Conservation (phyloP, 2,797 vertebrate genomes). For the Eulemur mongoz region DNA sequence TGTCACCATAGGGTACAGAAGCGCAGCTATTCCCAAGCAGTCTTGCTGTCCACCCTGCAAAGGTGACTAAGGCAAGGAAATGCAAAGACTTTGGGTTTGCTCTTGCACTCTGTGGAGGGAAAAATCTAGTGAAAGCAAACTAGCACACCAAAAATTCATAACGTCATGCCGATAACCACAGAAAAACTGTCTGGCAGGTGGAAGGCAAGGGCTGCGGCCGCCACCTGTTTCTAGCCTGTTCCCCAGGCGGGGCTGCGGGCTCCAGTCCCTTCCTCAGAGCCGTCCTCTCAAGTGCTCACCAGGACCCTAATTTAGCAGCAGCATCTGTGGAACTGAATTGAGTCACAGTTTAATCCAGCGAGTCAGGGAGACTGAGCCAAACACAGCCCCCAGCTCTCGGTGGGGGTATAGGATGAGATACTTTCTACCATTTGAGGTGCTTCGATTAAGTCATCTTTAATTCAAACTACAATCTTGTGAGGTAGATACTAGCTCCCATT, state of each 20-base stretch:
- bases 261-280: background rate
- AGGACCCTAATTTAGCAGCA: constrained; percentile 47
- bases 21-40: background rate
- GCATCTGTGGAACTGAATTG: constrained; percentile 52
- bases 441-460: background rate
- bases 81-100: background rate
- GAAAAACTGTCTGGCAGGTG: background rate
- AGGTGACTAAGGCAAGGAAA: background rate
- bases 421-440: background rate
- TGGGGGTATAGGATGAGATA: background rate
- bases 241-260: background rate
- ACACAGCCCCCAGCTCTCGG: background rate
- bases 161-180: background rate
- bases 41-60: background rate
- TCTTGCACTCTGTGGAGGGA: background rate
- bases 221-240: background rate
- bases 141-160: background rate
- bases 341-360: constrained; percentile 26
- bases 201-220: background rate
- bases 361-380: constrained; percentile 25
- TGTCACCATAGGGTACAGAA: background rate
- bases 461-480: background rate
- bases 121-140: background rate
- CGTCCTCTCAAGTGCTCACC: background rate
- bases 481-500: background rate